Base-by-base conservation (phyloP, 92 coral and sea anemone genomes). In the Porites rus region DNA sequence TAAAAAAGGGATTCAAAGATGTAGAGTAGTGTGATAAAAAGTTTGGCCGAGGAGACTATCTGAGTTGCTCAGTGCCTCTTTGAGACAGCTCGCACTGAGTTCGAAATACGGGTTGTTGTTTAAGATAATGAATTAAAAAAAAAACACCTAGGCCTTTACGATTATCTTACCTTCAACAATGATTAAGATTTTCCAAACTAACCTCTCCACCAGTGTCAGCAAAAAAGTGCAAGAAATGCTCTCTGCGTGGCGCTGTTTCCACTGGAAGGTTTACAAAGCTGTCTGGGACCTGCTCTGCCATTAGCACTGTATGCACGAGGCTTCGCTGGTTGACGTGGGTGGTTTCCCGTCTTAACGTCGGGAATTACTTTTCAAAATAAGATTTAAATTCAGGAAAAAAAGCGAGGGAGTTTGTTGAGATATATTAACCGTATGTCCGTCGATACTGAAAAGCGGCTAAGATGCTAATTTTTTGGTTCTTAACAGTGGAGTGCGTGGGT, bases 391-490 rank as follows among this genome's bases (percentile, higher is more conserved):
- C 79, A 72, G 79, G 51, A 63, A 50, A 83, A 25, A 83, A 83
- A 73, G 87, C 80, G 87, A 83, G 87, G 87, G 87, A 83, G 87
- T 83, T 83, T 73, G 80, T 83, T 74, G 87, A 83, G 87, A 73
- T 83, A 83, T 74, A 75, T 83, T 83, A 73, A 72, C 80, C 80
- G 79, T 79, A 60, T 74, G 87, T 83, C 87, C 22, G 53, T 25
- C 64, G 87, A 73, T 83, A 83, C 46, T 38, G 74, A 74, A 71
- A 83, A 73, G 68, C 87, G 51, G 86, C 86, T 81, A 74, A 83
- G 87, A 83, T 83, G 87, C 87, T 83, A 83, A 83, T 83, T 83
- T 83, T 83, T 83, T 22, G 51, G 60, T 68, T 82, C 78, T 82
- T 71, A 82, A 82, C 86, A 60, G 79, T 62, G 12, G 38, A 73